Conservation (phyloP, 2,888 invertebrate genomes). For the Sphaerophoria taeniata region DNA sequence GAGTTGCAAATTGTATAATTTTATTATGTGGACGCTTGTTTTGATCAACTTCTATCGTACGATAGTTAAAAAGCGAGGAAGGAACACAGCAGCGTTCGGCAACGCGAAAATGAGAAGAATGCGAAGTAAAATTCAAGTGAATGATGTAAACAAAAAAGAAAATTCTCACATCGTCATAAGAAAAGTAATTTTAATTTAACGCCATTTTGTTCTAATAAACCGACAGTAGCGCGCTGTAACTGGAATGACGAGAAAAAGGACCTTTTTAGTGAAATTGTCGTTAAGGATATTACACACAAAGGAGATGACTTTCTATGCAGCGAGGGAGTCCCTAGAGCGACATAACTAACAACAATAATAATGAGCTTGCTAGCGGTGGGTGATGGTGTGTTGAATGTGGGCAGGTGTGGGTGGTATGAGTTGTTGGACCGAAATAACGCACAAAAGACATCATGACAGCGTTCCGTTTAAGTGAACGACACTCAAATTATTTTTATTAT, state of each 20-base stretch:
- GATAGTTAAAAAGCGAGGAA: conserved; percentile 10
- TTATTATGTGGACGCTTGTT: conserved; percentile 41
- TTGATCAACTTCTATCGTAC: conserved; percentile 48
- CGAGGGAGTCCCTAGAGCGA: not conserved
- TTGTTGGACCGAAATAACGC: not conserved
- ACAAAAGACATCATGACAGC: conserved; percentile 30
- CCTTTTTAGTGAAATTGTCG: conserved; percentile 28
- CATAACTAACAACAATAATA: not conserved
- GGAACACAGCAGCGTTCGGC: conserved; percentile 2
- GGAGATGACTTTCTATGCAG: conserved; percentile 1
- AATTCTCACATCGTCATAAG: conserved; percentile 59
- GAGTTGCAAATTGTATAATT: conserved; percentile 43
- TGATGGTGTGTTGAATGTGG: conserved; percentile 39
- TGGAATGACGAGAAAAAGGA: not conserved
- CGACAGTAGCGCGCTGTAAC: not conserved
- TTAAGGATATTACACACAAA: conserved; percentile 23
- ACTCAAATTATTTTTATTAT: conserved; percentile 64
- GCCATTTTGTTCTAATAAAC: conserved; percentile 47
- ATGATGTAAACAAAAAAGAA: conserved; percentile 13
- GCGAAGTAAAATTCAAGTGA: not conserved
- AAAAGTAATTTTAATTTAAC: conserved; percentile 64
- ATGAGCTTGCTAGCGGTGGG: not conserved
- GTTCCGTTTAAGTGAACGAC: conserved; percentile 49
- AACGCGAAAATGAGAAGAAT: not conserved
- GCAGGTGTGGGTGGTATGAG: not conserved